phyloP scores from a whole-genome alignment of 2,113 vertebrate genomes.

The Psephotus haematonotus region DNA sequence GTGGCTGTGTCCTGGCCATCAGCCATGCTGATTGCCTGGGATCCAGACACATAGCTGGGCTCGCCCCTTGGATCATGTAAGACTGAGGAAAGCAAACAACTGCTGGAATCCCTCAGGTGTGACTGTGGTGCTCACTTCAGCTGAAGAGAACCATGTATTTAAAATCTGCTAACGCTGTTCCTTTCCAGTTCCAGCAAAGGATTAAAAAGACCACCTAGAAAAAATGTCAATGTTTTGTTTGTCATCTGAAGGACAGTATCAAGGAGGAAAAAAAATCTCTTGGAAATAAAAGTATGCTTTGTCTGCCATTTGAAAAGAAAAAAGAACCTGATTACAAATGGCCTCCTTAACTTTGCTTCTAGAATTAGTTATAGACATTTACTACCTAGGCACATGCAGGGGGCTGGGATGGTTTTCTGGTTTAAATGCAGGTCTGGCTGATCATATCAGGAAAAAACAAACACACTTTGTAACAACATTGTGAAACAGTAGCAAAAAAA shows the following conservation, averaged over 20 bases:
- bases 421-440: background rate
- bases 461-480: background rate
- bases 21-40: rapidly evolving
- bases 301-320: background rate
- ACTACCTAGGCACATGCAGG: background rate
- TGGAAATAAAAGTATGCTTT: background rate
- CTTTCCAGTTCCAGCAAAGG: background rate
- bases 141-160: background rate
- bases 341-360: background rate
- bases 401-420: background rate
- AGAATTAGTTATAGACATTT: background rate
- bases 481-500: background rate
- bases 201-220: background rate
- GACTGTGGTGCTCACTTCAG: background rate
- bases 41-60: rapidly evolving
- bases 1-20: background rate
- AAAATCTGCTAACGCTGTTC: background rate
- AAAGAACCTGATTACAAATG: background rate
- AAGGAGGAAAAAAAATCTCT: background rate
- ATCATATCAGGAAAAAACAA: background rate
- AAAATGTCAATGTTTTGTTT: background rate
- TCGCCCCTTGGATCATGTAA: rapidly evolving
- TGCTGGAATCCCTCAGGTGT: rapidly evolving
- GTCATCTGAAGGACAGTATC: background rate
- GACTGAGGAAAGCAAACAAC: background rate